Percentiles rank a stretch among this genome's conserved stretches.
Evolutionary conservation across 2,113 vertebrate species (phyloP).

Genomic region (Tauraco erythrolophus): DNA sequence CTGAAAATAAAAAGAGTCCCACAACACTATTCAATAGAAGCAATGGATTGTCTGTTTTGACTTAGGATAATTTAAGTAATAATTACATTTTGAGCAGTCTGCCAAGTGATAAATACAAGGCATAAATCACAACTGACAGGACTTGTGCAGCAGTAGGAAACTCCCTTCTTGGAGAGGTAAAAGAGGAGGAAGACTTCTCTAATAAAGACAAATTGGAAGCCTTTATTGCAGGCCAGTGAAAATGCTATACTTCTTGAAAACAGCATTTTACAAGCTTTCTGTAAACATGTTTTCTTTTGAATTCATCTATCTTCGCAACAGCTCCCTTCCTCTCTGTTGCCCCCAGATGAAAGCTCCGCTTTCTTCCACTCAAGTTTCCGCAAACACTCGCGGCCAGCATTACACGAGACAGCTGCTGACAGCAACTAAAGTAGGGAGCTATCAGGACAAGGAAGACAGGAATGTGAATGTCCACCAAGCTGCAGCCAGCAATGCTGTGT

Average conservation of each 20-base stretch:
- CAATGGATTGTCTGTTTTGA: background rate
- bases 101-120: background rate
- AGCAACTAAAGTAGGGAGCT: too few relatives aligned
- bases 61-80: background rate
- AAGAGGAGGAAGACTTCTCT: background rate
- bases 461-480: background rate
- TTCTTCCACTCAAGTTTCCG: background rate
- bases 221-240: background rate
- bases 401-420: background rate
- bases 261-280: background rate
- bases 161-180: background rate
- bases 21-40: background rate
- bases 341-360: background rate
- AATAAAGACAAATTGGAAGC: background rate
- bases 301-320: background rate
- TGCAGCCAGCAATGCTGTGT: background rate
- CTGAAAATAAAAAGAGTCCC: background rate
- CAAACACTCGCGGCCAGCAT: background rate
- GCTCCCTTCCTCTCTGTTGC: background rate
- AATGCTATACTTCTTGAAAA: background rate
- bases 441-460: background rate
- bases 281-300: background rate
- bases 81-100: background rate
- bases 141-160: background rate
- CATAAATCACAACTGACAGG: background rate